These are phyloP conservation scores for Ia io DNA, from an alignment of 2,113 vertebrate genomes.

Conservation along the genomic window DNA sequence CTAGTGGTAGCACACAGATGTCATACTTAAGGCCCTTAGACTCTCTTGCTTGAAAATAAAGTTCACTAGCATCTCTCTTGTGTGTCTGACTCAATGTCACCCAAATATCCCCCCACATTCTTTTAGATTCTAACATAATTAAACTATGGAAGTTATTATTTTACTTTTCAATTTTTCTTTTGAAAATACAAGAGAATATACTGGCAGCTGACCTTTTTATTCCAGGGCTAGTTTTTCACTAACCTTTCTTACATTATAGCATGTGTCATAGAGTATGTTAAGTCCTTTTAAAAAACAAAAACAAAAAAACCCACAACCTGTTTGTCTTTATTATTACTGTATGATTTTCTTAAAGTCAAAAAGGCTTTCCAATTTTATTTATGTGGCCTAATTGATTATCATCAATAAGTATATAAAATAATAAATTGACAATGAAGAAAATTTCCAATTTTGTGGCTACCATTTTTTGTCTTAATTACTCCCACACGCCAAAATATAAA, in stretches of 20 bases:
- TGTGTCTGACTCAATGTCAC: neutral
- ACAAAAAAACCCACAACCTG: too few species aligned
- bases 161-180: neutral
- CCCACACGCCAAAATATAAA: neutral
- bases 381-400: neutral
- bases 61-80: neutral
- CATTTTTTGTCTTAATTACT: neutral
- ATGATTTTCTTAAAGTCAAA: neutral
- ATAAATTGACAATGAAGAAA: neutral
- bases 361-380: neutral
- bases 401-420: neutral
- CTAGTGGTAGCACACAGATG: neutral
- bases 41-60: neutral
- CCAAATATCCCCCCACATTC: fast-evolving
- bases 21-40: neutral
- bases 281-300: neutral
- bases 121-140: neutral
- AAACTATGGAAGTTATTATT: neutral
- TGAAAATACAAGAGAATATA: neutral
- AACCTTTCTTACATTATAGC: neutral
- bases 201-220: neutral
- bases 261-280: neutral
- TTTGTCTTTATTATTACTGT: neutral
- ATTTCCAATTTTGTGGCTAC: neutral
- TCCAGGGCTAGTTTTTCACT: neutral